Evolutionary conservation across 2,113 vertebrate species (phyloP).

Genomic region (Paratilapia polleni): DNA sequence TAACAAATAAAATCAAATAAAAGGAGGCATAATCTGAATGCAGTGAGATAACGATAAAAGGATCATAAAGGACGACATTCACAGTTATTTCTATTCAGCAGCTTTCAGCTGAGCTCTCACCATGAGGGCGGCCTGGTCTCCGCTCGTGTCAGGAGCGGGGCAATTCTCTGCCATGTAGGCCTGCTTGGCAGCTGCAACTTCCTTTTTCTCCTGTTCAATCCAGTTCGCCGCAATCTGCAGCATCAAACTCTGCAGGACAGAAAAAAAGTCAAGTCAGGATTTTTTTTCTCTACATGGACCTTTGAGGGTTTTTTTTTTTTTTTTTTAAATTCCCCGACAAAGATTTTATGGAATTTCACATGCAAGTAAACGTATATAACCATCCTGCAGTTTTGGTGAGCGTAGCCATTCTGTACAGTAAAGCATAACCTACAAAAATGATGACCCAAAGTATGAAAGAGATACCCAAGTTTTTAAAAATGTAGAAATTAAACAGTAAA

Average conservation of each 20-base stretch:
- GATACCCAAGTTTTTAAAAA: too few relatives aligned
- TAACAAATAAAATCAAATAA: too few relatives aligned
- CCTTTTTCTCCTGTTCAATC: constrained; percentile 83
- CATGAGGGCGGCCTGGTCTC: constrained; percentile 63
- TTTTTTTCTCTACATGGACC: too few relatives aligned
- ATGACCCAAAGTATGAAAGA: too few relatives aligned
- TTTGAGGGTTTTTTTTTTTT: too few relatives aligned
- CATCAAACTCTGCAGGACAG: constrained; percentile 87
- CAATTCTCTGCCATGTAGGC: constrained; percentile 86
- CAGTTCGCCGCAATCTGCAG: constrained; percentile 85
- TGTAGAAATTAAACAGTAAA: too few relatives aligned
- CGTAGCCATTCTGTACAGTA: too few relatives aligned
- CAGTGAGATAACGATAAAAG: not conserved
- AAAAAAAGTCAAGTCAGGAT: not conserved
- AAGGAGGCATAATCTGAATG: not conserved
- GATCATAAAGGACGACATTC: not conserved
- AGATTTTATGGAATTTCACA: too few relatives aligned
- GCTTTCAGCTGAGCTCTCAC: constrained; percentile 39
- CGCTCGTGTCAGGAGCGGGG: constrained; percentile 56
- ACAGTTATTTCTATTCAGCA: not conserved
- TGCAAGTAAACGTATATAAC: too few relatives aligned
- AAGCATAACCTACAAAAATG: too few relatives aligned
- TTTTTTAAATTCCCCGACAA: too few relatives aligned
- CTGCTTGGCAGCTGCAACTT: constrained; percentile 78
- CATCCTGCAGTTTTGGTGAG: too few relatives aligned